phyloP scores from a whole-genome alignment of 2,888 invertebrate genomes.

The Bombylius major region DNA sequence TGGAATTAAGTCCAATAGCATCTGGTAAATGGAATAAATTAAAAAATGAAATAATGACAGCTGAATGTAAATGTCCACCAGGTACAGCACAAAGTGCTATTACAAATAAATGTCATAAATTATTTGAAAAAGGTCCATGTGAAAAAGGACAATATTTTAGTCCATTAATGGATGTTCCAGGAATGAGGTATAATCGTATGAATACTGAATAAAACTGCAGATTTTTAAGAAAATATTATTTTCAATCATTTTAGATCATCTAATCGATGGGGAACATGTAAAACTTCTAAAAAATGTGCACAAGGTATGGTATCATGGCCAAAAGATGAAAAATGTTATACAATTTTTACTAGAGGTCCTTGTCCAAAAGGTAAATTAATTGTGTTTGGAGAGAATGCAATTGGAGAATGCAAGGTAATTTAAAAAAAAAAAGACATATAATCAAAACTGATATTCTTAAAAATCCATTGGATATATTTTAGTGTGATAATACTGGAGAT shows the following conservation, averaged over 20 bases:
- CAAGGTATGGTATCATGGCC: conserved; percentile 64
- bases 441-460: background rate
- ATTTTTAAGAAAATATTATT: background rate
- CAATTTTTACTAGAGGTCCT: conserved; percentile 56
- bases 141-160: conserved; percentile 60
- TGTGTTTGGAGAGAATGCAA: conserved; percentile 43
- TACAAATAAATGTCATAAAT: conserved; percentile 56
- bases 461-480: conserved; percentile 11
- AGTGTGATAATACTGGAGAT: conserved; percentile 44
- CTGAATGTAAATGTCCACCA: conserved; percentile 74
- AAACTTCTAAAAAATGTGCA: conserved; percentile 49
- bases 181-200: conserved; percentile 10
- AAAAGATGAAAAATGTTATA: conserved; percentile 60
- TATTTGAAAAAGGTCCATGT: conserved; percentile 66
- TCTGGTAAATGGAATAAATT: background rate
- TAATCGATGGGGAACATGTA: conserved; percentile 60
- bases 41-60: conserved; percentile 28
- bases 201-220: background rate
- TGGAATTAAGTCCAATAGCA: conserved; percentile 59
- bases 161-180: conserved; percentile 41
- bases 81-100: conserved; percentile 58
- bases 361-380: conserved; percentile 63
- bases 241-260: conserved; percentile 39
- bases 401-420: conserved; percentile 52
- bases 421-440: too few relatives aligned